Evolutionary conservation across 2,797 vertebrate genomes (phyloP), one percentile per base, ranked within the genome.

Genomic region (Halcyon leucocephala): DNA sequence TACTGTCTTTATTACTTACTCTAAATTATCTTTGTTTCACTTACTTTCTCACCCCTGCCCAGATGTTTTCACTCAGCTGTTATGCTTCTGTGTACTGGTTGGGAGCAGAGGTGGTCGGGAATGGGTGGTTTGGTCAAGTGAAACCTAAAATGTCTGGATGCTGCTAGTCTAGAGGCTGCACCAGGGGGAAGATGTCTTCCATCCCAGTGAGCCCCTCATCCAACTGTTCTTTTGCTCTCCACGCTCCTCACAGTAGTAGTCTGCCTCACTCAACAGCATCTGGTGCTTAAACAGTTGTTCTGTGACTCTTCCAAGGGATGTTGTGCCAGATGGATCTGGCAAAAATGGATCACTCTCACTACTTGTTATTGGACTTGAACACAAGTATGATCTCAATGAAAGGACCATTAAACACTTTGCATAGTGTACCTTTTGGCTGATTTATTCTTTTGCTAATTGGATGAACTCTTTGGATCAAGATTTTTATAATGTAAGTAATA

Each of bases 391-490:
- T 66, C 72, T 78, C 49, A 86, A 71, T 69, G 54, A 88, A 93
- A 89, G 41, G 21, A 76, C 14, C 17, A 19, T 84, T 62, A 83
- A 83, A 64, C 72, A 58, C 41, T 85, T 91, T n/a, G 26, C 54
- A 41, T 58, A 54, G 24, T 71, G 35, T 67, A 82, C 35, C 69
- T 83, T 80, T 83, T 29, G 65, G 54, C 61, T 91, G 37, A 78
- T 83, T 81, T 89, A 42, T 82, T 94, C 10, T 85, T 85, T 72
- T 78, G 37, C 82, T 96, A 91, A 85, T 91, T 90, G 54, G 66
- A 69, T 90, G 11, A 95, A 76, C 54, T 55, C 42, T 91, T 65
- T 86, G 65, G 58, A 83, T 91, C 18, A 62, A 48, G 55, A 35
- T 88, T 91, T 92, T 86, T 93, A 25, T 88, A 81, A 76, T 82